Evolutionary conservation across 2,888 invertebrate genomes (phyloP).

Genomic region (Nephrocerus scutellatus): DNA sequence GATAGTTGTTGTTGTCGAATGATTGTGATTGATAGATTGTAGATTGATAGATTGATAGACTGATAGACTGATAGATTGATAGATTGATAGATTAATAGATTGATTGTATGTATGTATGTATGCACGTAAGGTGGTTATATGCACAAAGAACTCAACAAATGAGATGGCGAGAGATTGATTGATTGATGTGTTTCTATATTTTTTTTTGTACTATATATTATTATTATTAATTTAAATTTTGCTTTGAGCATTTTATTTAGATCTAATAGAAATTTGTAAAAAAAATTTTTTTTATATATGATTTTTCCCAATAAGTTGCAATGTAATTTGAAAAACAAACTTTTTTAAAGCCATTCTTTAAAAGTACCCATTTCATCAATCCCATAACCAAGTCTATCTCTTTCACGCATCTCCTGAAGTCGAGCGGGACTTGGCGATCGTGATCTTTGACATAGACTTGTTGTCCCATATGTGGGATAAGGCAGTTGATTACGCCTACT

Average conservation of each 20-base stretch:
- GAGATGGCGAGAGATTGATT: conserved; percentile 26
- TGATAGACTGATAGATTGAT: conserved; percentile 6
- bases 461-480: conserved; percentile 51
- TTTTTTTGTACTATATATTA: conserved; percentile 17
- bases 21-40: conserved; percentile 9
- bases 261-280: conserved; percentile 8
- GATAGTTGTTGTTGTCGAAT: conserved; percentile 9
- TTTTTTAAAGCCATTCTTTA: too few species aligned
- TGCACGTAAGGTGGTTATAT: conserved; percentile 6
- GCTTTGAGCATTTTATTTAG: conserved; percentile 22
- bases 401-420: conserved; percentile 51
- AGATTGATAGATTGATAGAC: neutral
- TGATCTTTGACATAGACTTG: conserved; percentile 52
- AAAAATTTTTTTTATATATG: too few species aligned
- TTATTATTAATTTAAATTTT: conserved; percentile 6
- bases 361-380: conserved; percentile 49
- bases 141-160: conserved; percentile 21
- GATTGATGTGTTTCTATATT: conserved; percentile 11
- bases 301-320: too few species aligned
- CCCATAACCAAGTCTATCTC: conserved; percentile 50
- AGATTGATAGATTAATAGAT: conserved; percentile 5
- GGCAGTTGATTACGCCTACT: conserved; percentile 52
- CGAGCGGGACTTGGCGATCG: conserved; percentile 50
- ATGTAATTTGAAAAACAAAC: too few species aligned
- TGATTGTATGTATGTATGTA: conserved; percentile 1